A percentile compares a stretch with the other conserved stretches of the same genome.
Conservation (phyloP, 2,888 invertebrate species). For the Lasioglossum zephyrum region DNA sequence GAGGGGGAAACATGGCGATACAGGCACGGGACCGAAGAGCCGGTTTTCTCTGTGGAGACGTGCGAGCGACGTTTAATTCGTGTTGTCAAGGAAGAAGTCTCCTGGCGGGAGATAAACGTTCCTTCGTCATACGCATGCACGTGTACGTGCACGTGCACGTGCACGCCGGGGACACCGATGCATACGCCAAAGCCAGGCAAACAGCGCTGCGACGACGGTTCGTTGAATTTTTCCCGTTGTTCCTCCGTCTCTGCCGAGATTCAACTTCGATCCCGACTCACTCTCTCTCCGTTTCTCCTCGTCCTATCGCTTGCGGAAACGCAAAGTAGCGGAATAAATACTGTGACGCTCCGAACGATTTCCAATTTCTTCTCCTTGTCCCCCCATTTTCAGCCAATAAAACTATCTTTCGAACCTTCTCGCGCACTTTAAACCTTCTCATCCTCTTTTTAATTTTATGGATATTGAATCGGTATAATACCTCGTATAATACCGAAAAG, state of each 20-base stretch:
- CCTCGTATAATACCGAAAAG: too few relatives aligned
- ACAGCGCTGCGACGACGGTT: conserved; percentile 9
- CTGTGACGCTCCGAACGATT: background rate
- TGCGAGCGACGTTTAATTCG: conserved; percentile 62
- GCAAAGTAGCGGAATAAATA: conserved; percentile 17
- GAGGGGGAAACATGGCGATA: conserved; percentile 24
- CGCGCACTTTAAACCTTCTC: background rate
- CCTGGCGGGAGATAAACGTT: conserved; percentile 50
- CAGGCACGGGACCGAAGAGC: background rate
- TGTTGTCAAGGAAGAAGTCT: conserved; percentile 52
- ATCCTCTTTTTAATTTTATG: too few relatives aligned
- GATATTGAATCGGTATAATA: too few relatives aligned
- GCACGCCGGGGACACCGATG: background rate
- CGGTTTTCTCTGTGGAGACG: conserved; percentile 45
- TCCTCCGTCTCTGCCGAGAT: conserved; percentile 20
- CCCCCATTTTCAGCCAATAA: background rate
- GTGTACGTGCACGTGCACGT: background rate
- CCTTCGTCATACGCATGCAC: conserved; percentile 2
- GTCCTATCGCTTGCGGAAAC: conserved; percentile 14
- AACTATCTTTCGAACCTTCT: background rate
- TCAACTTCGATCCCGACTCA: conserved; percentile 13
- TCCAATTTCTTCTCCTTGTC: conserved; percentile 1
- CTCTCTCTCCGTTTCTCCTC: background rate
- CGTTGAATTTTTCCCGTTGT: conserved; percentile 31
- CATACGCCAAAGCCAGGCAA: background rate